Percentiles rank a stretch among this genome's conserved stretches.
These are phyloP conservation scores for Triplophysa dalaica DNA, from an alignment of 2,113 vertebrate genomes.

Conservation along the genomic window DNA sequence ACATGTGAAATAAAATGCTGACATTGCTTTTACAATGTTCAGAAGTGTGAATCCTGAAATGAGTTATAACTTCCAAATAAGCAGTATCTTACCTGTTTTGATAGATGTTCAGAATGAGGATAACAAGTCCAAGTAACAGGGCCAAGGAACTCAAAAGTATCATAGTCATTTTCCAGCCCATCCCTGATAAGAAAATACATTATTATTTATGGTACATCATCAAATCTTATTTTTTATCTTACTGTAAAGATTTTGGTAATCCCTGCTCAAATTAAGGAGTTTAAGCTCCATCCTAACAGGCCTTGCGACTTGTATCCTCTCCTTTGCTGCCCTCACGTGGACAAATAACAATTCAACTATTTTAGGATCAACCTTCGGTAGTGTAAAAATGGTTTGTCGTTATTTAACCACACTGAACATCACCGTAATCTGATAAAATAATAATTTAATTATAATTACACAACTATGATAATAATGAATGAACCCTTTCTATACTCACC, in stretches of 20 bases:
- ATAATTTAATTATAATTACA: not conserved
- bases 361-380: not conserved
- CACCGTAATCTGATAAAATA: not conserved
- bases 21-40: not conserved
- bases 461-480: no score
- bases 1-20: not conserved
- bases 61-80: not conserved
- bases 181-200: constrained; percentile 66
- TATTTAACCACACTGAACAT: not conserved
- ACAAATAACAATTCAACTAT: not conserved
- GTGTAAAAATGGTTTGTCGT: not conserved
- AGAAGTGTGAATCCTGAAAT: not conserved
- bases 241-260: not conserved
- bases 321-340: constrained; percentile 64
- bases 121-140: constrained; percentile 79
- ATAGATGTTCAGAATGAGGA: constrained; percentile 80
- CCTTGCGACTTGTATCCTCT: not conserved
- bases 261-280: not conserved
- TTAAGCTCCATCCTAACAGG: no score
- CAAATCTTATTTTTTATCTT: not conserved
- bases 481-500: constrained; percentile 60
- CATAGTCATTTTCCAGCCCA: constrained; percentile 85
- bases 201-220: not conserved
- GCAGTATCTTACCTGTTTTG: constrained; percentile 77
- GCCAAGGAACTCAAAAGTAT: constrained; percentile 82